phyloP scores from a whole-genome alignment of 2,113 vertebrate genomes.

The Oenanthe melanoleuca region DNA sequence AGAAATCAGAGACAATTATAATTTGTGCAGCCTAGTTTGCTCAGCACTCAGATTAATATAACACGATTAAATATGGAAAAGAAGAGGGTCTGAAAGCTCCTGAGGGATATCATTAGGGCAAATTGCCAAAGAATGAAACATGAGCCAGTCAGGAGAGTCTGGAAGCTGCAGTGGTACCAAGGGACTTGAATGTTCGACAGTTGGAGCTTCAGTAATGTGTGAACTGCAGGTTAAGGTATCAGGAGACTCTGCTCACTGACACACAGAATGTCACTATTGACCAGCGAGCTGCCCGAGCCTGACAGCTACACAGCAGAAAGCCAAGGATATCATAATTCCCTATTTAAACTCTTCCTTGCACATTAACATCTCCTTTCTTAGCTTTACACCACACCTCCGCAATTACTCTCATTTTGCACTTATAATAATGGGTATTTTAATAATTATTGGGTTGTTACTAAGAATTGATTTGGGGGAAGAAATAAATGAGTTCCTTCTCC shows the following conservation, averaged over 20 bases:
- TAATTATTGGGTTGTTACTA: conserved; percentile 27
- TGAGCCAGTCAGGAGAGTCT: conserved; percentile 94
- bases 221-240: conserved; percentile 84
- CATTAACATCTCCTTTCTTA: conserved; percentile 59
- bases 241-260: conserved; percentile 89
- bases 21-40: conserved; percentile 68
- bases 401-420: conserved; percentile 17
- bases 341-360: conserved; percentile 65
- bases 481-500: conserved; percentile 9
- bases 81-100: conserved; percentile 92
- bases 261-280: conserved; percentile 94
- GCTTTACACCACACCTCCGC: conserved; percentile 40
- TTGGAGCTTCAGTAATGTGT: conserved; percentile 87
- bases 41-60: conserved; percentile 90
- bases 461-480: conserved; percentile 24
- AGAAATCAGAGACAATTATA: conserved; percentile 28
- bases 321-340: conserved; percentile 74
- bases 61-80: conserved; percentile 95
- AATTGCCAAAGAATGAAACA: conserved; percentile 99
- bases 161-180: conserved; percentile 85
- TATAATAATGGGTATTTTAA: conserved; percentile 53
- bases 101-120: conserved; percentile 99
- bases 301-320: conserved; percentile 72
- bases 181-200: conserved; percentile 85
- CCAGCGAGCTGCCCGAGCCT: conserved; percentile 82